Conservation (phyloP, 2,113 vertebrate genomes). For the Oreochromis aureus region DNA sequence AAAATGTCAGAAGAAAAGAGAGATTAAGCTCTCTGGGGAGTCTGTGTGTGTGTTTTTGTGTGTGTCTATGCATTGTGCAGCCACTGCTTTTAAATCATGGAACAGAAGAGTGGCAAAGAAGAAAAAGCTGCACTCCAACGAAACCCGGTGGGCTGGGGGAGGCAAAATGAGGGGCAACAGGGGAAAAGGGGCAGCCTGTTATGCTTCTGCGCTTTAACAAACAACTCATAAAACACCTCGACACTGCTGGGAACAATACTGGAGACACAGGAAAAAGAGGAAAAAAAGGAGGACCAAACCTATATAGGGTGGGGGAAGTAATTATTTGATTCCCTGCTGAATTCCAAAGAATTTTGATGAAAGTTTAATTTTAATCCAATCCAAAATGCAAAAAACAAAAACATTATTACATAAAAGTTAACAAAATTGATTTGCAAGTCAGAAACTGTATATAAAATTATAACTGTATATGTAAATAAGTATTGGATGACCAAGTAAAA, state of each 20-base stretch:
- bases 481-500: not conserved
- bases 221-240: constrained; percentile 45
- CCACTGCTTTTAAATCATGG: constrained; percentile 49
- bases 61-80: not conserved
- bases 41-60: not conserved
- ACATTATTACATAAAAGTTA: not conserved
- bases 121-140: constrained; percentile 35
- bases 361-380: not conserved
- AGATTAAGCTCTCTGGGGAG: constrained; percentile 26
- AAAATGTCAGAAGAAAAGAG: constrained; percentile 23
- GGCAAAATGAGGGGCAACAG: not conserved
- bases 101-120: constrained; percentile 37
- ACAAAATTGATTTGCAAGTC: not conserved
- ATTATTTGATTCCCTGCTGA: not conserved
- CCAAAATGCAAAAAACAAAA: not conserved
- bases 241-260: not conserved
- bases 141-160: constrained; percentile 2
- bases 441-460: not conserved
- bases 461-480: not conserved
- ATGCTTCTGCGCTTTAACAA: constrained; percentile 44
- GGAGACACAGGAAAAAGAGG: not conserved
- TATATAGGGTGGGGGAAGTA: not conserved
- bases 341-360: not conserved
- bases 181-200: not conserved
- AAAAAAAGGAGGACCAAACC: not conserved